These are phyloP conservation scores for Meriones psammophilus DNA, from an alignment of 2,797 vertebrate genomes.

Conservation along the genomic window DNA sequence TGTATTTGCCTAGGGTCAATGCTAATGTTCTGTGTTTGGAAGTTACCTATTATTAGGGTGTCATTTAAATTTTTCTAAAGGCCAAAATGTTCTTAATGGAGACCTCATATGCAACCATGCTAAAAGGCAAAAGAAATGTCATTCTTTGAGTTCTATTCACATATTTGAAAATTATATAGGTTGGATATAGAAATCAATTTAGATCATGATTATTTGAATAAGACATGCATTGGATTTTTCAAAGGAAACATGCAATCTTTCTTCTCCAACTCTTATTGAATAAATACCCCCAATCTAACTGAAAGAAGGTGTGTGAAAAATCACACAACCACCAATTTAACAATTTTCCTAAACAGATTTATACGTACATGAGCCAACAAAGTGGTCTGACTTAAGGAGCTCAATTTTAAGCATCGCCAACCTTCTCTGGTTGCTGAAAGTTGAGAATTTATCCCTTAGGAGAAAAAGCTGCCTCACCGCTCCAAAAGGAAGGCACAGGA, in stretches of 20 bases:
- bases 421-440: conserved; percentile 2
- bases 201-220: conserved; percentile 64
- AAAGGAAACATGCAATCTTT: conserved; percentile 59
- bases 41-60: conserved; percentile 66
- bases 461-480: neutral
- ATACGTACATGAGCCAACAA: neutral
- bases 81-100: conserved; percentile 71
- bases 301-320: conserved; percentile 41
- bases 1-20: conserved; percentile 39
- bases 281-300: conserved; percentile 8
- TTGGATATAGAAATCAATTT: conserved; percentile 66
- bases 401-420: neutral
- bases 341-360: neutral
- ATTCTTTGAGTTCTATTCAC: conserved; percentile 55
- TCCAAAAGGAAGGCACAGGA: neutral
- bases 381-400: conserved; percentile 21
- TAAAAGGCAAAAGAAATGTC: conserved; percentile 56
- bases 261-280: conserved; percentile 65
- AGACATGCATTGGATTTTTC: conserved; percentile 47
- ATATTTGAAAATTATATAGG: conserved; percentile 79
- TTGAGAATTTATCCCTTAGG: conserved; percentile 2
- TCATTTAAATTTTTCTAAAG: conserved; percentile 74
- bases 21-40: conserved; percentile 58
- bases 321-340: conserved; percentile 50
- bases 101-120: conserved; percentile 58